phyloP scores from a whole-genome alignment of 1,140 invertebrate species.

The Pseudomyrmex cubaensis region DNA sequence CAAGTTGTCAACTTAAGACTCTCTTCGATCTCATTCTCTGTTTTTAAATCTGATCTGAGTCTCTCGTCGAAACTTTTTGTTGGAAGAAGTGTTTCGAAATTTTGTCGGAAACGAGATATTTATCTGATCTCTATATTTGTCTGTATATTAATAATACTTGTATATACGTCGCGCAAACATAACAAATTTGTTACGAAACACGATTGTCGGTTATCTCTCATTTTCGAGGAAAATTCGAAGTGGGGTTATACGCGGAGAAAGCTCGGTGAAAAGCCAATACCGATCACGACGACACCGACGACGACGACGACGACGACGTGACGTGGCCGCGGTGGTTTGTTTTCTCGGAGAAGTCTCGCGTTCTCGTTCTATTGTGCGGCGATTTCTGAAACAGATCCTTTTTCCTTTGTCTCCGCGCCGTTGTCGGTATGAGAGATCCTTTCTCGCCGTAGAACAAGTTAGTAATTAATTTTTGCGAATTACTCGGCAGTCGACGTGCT shows the following conservation, averaged over 20 bases:
- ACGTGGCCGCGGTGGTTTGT: constrained; percentile 33
- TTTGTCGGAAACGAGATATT: too few relatives aligned
- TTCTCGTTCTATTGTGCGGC: constrained; percentile 71
- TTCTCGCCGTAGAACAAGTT: constrained; percentile 78
- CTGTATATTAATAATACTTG: neutral
- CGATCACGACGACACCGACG: neutral
- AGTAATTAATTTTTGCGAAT: constrained; percentile 84
- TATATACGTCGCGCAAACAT: neutral
- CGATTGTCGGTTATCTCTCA: constrained; percentile 27
- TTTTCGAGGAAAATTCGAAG: constrained; percentile 5
- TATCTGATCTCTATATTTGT: neutral
- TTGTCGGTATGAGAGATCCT: constrained; percentile 70
- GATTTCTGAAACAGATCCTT: constrained; percentile 75
- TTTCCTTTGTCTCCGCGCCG: constrained; percentile 70
- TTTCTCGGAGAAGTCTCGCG: constrained; percentile 63
- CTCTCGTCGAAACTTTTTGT: too few relatives aligned
- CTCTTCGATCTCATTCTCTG: too few relatives aligned
- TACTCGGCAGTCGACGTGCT: constrained; percentile 81
- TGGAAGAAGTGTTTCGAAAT: too few relatives aligned
- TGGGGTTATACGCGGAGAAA: neutral
- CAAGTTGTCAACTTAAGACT: too few relatives aligned
- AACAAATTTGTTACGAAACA: constrained; percentile 26
- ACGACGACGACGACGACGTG: constrained; percentile 40
- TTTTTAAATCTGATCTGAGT: too few relatives aligned
- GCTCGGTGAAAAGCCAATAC: constrained; percentile 39